Percentiles rank a stretch among this genome's conserved stretches.
These are phyloP conservation scores for Drosophila meridionalis DNA, from an alignment of 2,888 invertebrate species.

Conservation along the genomic window DNA sequence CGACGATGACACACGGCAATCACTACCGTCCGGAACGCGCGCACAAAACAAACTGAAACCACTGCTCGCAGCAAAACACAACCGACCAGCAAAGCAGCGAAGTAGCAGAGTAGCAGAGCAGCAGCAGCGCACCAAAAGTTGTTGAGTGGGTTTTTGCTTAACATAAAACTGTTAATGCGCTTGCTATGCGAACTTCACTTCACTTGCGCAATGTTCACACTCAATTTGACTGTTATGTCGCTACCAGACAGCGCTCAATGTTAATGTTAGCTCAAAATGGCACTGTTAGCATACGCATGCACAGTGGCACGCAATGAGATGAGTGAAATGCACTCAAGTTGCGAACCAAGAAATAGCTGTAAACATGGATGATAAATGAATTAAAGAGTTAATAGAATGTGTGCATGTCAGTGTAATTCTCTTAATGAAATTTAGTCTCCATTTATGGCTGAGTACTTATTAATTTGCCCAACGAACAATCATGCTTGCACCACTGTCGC, in stretches of 20 bases:
- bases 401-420: background rate
- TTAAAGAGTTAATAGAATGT: background rate
- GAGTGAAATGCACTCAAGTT: background rate
- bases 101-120: background rate
- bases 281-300: conserved; percentile 27
- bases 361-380: background rate
- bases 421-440: too few species aligned
- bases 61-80: conserved; percentile 39
- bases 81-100: conserved; percentile 19
- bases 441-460: background rate
- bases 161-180: conserved; percentile 41
- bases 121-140: conserved; percentile 16
- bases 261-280: conserved; percentile 46
- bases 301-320: conserved; percentile 21
- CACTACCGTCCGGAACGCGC: conserved; percentile 61
- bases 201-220: conserved; percentile 19
- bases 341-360: too few species aligned
- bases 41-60: conserved; percentile 65
- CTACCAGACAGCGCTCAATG: conserved; percentile 29
- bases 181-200: conserved; percentile 33
- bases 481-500: conserved; percentile 34
- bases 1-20: conserved; percentile 35
- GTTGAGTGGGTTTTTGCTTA: conserved; percentile 49
- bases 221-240: conserved; percentile 7
- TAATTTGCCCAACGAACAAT: background rate